Evolutionary conservation across 2,888 invertebrate genomes (phyloP).

Genomic region (Drosophila kuntzei): DNA sequence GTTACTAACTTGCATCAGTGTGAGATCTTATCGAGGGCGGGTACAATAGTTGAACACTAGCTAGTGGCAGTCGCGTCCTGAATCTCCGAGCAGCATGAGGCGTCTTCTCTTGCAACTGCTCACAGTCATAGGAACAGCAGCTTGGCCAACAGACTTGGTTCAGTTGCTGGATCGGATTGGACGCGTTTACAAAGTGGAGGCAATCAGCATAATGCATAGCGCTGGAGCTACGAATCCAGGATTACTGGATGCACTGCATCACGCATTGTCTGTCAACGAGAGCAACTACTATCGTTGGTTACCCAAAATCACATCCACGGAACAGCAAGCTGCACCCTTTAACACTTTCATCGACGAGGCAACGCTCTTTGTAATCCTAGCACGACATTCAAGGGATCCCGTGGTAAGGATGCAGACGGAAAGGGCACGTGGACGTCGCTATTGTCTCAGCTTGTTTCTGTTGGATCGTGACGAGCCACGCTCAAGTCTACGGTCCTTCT

Average conservation of each 20-base stretch:
- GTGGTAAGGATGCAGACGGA: conserved; percentile 43
- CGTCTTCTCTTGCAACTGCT: conserved; percentile 24
- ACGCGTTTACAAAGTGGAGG: conserved; percentile 28
- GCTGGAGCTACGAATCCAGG: conserved; percentile 6
- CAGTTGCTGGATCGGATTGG: conserved; percentile 58
- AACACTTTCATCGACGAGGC: conserved; percentile 16
- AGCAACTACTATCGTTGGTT: conserved; percentile 45
- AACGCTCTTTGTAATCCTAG: conserved; percentile 59
- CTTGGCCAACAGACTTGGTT: conserved; percentile 30
- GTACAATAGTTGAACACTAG: background rate
- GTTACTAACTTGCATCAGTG: conserved; percentile 19
- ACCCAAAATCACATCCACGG: conserved; percentile 45
- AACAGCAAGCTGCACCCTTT: conserved; percentile 5
- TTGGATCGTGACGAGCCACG: conserved; percentile 12
- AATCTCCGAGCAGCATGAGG: conserved; percentile 25
- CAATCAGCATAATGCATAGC: conserved; percentile 49
- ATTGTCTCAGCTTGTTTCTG: conserved; percentile 54
- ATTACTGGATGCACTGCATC: conserved; percentile 42
- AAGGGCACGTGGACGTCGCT: conserved; percentile 49
- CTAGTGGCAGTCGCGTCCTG: conserved; percentile 24
- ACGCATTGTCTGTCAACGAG: conserved; percentile 15
- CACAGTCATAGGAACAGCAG: conserved; percentile 1
- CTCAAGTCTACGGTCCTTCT: conserved; percentile 33
- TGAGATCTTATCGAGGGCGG: conserved; percentile 47
- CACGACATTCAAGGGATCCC: conserved; percentile 40